Evolutionary conservation across 2,797 vertebrate species (phyloP).

Genomic region (Lagothrix lagotricha): DNA sequence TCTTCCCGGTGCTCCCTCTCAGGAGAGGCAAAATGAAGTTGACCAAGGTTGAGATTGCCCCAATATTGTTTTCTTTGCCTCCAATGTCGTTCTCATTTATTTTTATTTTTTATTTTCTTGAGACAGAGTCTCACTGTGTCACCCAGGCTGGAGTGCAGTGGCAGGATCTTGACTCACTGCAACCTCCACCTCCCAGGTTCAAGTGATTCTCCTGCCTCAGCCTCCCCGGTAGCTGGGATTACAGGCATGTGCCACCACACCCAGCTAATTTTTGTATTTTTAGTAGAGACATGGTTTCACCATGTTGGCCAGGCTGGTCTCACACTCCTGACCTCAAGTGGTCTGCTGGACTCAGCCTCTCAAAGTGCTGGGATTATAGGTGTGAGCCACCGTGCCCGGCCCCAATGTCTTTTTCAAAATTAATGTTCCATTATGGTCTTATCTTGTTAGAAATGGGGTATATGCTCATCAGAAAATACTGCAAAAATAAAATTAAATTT

Average conservation of each 20-base stretch:
- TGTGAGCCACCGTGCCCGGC: background rate
- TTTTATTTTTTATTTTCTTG: background rate
- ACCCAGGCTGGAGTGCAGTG: background rate
- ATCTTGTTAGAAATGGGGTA: background rate
- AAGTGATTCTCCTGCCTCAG: background rate
- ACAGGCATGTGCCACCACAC: fast-evolving
- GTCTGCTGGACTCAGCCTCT: background rate
- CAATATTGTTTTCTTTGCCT: background rate
- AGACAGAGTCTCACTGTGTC: background rate
- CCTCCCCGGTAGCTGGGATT: background rate
- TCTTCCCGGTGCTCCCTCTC: background rate
- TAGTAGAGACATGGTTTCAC: background rate
- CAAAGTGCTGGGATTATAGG: background rate
- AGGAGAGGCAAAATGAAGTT: background rate
- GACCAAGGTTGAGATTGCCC: background rate
- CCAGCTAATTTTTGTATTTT: background rate
- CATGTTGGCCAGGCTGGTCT: background rate
- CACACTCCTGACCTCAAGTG: background rate
- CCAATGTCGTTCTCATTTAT: background rate
- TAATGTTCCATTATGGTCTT: background rate
- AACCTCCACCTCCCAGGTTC: background rate
- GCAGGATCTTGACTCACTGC: background rate
- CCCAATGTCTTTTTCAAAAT: background rate
- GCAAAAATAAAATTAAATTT: background rate
- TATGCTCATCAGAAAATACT: background rate